Conservation (phyloP, 2,113 vertebrate species). For the Vanacampus margaritifer region DNA sequence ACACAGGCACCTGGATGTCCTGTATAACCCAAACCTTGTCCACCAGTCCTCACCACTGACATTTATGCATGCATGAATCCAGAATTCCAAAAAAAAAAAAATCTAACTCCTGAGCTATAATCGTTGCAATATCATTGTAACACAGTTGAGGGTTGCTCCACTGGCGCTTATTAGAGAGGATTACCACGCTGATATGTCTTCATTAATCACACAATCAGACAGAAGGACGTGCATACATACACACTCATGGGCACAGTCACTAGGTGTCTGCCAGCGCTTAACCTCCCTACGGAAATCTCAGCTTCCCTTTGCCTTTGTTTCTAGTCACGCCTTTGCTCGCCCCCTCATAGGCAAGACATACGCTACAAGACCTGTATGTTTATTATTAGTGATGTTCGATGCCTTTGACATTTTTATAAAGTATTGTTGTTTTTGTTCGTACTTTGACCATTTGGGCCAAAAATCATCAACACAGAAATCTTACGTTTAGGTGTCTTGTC, state of each 20-base stretch:
- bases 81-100: slow-evolving; percentile 6
- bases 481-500: background rate
- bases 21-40: background rate
- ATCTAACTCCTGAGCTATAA: background rate
- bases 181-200: slow-evolving; percentile 82
- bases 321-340: slow-evolving; percentile 29
- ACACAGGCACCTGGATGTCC: slow-evolving; percentile 13
- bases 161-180: slow-evolving; percentile 78
- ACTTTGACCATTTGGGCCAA: background rate
- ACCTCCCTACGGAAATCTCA: slow-evolving; percentile 47
- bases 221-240: slow-evolving; percentile 40
- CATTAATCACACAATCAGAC: slow-evolving; percentile 83
- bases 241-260: slow-evolving; percentile 48
- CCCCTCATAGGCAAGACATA: slow-evolving; percentile 17
- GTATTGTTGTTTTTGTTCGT: background rate
- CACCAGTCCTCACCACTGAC: background rate
- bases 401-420: background rate
- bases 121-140: background rate
- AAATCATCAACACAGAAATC: background rate
- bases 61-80: slow-evolving; percentile 1
- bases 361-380: background rate
- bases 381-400: background rate
- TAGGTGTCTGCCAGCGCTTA: slow-evolving; percentile 57
- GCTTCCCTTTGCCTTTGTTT: slow-evolving; percentile 46
- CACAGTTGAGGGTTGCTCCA: slow-evolving; percentile 54